These are phyloP conservation scores for Melolontha melolontha DNA, from an alignment of 2,888 invertebrate genomes.

Conservation along the genomic window DNA sequence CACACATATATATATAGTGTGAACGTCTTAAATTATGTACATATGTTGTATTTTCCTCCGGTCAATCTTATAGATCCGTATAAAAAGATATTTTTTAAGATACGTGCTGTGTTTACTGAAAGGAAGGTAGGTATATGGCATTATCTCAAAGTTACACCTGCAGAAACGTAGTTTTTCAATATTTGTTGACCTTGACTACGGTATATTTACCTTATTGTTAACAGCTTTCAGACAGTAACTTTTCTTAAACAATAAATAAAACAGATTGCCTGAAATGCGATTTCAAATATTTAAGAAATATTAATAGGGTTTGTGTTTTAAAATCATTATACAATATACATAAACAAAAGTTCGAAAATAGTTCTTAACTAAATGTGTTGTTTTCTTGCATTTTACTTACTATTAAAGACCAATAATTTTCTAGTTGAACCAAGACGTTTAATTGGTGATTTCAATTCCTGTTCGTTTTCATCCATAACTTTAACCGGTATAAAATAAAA, in stretches of 20 bases:
- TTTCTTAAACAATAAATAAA: conserved; percentile 12
- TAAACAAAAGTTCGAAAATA: conserved; percentile 42
- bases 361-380: conserved; percentile 35
- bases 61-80: no score
- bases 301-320: conserved; percentile 18
- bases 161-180: conserved; percentile 36
- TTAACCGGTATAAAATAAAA: conserved; percentile 46
- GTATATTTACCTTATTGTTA: conserved; percentile 31
- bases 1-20: no score
- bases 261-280: background rate
- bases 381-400: conserved; percentile 68
- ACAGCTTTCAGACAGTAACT: conserved; percentile 9
- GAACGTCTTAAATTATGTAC: no score
- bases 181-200: conserved; percentile 41
- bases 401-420: conserved; percentile 82
- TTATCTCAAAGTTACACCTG: conserved; percentile 39
- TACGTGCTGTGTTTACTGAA: conserved; percentile 36
- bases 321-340: conserved; percentile 40
- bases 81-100: conserved; percentile 2
- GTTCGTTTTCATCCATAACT: conserved; percentile 80
- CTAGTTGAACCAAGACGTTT: conserved; percentile 84
- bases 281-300: conserved; percentile 16
- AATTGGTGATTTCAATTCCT: conserved; percentile 83
- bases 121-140: conserved; percentile 30
- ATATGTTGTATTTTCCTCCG: no score